Evolutionary conservation across 2,888 invertebrate species (phyloP).

Genomic region (Dryobotodes eremita): DNA sequence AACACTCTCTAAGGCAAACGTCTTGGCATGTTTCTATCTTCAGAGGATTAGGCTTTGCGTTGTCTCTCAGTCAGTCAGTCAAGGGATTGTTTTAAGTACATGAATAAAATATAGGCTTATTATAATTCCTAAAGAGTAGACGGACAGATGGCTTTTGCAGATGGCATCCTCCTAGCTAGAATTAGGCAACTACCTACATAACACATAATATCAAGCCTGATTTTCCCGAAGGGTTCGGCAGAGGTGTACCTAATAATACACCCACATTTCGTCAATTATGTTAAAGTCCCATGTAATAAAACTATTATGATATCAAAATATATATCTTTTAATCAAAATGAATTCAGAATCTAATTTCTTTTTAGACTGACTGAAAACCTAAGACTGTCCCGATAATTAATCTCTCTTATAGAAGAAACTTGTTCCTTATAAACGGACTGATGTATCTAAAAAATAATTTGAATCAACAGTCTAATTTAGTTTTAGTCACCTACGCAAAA

Average conservation of each 20-base stretch:
- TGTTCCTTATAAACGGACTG: neutral
- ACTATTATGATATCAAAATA: neutral
- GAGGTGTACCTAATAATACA: neutral
- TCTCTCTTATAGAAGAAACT: neutral
- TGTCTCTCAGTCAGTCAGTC: neutral
- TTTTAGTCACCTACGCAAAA: constrained; percentile 28
- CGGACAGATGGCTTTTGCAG: neutral
- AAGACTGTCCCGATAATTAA: neutral
- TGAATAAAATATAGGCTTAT: constrained; percentile 4
- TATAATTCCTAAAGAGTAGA: neutral
- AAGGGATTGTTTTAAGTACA: neutral
- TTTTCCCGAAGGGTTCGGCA: neutral
- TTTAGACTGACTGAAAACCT: neutral
- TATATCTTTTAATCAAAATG: neutral
- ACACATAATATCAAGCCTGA: too few species aligned
- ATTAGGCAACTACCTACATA: neutral
- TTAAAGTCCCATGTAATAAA: neutral
- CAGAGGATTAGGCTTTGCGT: neutral
- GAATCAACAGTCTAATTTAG: constrained; percentile 5
- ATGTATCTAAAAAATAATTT: neutral
- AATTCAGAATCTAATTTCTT: neutral
- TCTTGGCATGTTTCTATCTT: constrained; percentile 13
- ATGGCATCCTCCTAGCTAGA: neutral
- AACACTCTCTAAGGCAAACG: constrained; percentile 7
- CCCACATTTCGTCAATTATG: neutral